phyloP scores from a whole-genome alignment of 2,113 vertebrate species.

The Maccullochella peelii region DNA sequence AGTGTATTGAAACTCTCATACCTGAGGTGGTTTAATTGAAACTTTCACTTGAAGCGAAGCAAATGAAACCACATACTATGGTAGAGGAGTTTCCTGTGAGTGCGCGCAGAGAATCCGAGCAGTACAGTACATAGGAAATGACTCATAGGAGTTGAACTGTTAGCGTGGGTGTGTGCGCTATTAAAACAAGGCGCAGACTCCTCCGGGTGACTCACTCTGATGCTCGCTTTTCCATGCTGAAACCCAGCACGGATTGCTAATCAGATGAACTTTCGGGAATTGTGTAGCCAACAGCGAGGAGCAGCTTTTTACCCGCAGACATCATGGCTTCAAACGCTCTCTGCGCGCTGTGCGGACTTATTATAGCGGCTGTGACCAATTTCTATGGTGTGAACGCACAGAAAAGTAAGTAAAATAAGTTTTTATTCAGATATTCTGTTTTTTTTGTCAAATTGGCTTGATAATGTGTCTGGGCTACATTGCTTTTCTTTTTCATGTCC shows the following conservation, averaged over 20 bases:
- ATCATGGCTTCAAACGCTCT: constrained; percentile 76
- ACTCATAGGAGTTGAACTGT: constrained; percentile 83
- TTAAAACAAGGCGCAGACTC: constrained; percentile 85
- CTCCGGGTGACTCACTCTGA: constrained; percentile 84
- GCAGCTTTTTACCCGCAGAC: constrained; percentile 56
- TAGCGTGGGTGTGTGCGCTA: constrained; percentile 85
- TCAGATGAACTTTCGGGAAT: constrained; percentile 79
- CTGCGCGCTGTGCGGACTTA: constrained; percentile 73
- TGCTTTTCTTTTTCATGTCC: background rate
- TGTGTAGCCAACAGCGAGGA: constrained; percentile 60
- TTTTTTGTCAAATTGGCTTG: background rate
- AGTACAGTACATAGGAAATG: constrained; percentile 85
- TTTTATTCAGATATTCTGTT: background rate
- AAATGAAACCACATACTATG: constrained; percentile 39
- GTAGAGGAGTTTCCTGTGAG: constrained; percentile 77
- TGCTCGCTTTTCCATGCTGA: constrained; percentile 81
- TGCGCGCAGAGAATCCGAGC: constrained; percentile 70
- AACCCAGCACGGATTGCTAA: constrained; percentile 72
- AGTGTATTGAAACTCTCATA: constrained; percentile 1
- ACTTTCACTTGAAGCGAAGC: constrained; percentile 37
- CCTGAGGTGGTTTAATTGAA: constrained; percentile 27
- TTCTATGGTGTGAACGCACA: constrained; percentile 75
- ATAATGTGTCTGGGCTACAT: background rate
- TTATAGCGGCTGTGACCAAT: constrained; percentile 69
- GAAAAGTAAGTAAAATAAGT: constrained; percentile 76